Evolutionary conservation across 2,113 vertebrate genomes (phyloP).

Genomic region (Scortum barcoo): DNA sequence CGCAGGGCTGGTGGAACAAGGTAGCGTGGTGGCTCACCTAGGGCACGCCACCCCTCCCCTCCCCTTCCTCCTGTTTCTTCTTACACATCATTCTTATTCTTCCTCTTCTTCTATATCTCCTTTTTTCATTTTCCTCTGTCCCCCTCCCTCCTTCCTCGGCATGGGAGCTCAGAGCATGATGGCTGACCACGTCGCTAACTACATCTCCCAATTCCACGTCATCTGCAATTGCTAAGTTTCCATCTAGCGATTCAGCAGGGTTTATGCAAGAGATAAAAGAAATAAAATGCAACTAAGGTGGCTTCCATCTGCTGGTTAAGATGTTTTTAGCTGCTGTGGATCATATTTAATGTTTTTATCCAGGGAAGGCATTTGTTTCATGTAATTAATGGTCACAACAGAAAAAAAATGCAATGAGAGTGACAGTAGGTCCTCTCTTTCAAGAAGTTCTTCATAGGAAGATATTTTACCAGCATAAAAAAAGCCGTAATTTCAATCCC

Average conservation of each 20-base stretch:
- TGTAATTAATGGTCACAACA: not conserved
- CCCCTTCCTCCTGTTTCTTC: not conserved
- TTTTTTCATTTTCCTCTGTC: not conserved
- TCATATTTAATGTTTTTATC: not conserved
- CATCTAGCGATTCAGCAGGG: constrained; percentile 16
- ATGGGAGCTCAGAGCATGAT: constrained; percentile 78
- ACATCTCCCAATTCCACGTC: constrained; percentile 21
- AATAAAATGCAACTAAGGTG: not conserved
- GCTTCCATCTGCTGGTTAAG: not conserved
- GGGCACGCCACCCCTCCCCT: constrained; percentile 71
- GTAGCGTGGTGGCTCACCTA: constrained; percentile 86
- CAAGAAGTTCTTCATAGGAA: not conserved
- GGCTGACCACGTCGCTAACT: constrained; percentile 29
- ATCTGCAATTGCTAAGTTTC: constrained; percentile 51
- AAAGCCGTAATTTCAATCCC: not conserved
- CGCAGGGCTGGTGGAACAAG: constrained; percentile 98
- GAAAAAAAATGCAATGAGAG: not conserved
- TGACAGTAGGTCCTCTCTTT: not conserved
- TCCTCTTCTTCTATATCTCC: constrained; percentile 23
- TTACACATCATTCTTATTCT: constrained; percentile 34
- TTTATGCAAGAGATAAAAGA: not conserved
- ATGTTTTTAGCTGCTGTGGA: not conserved
- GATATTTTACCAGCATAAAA: not conserved
- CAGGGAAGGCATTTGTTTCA: not conserved
- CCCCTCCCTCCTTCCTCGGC: constrained; percentile 46